A percentile compares a stretch with the other conserved stretches of the same genome.
Conservation (phyloP, 2,888 invertebrate species). For the Prostheceraeus crozeri region DNA sequence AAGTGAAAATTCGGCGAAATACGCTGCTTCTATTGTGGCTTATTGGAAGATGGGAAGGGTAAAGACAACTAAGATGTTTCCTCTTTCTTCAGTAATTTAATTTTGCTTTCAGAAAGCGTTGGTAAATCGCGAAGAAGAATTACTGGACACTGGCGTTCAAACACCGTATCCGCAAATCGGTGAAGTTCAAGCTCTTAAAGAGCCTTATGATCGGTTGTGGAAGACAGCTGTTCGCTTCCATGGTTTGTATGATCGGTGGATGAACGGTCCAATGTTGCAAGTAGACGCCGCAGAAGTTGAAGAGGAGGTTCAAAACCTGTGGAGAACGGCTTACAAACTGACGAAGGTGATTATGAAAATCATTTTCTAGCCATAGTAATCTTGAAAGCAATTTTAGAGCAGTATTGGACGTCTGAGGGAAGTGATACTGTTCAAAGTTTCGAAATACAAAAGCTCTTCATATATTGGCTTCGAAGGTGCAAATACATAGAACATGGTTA, state of each 20-base stretch:
- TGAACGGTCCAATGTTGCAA: conserved; percentile 54
- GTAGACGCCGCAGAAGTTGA: conserved; percentile 56
- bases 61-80: no score
- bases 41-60: no score
- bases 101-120: conserved; percentile 46
- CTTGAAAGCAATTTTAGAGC: no score
- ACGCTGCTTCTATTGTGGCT: no score
- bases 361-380: no score
- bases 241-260: conserved; percentile 53
- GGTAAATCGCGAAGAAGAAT: conserved; percentile 52
- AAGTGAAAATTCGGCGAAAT: no score
- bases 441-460: no score
- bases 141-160: conserved; percentile 48
- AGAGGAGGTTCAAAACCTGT: conserved; percentile 53
- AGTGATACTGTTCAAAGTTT: no score
- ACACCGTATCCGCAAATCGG: conserved; percentile 50
- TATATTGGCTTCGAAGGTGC: no score
- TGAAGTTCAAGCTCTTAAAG: conserved; percentile 47
- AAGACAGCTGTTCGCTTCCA: conserved; percentile 52
- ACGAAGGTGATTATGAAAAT: conserved; percentile 53
- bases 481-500: no score
- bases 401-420: no score
- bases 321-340: conserved; percentile 56
- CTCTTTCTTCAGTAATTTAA: no score
- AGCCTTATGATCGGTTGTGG: conserved; percentile 56